These are phyloP conservation scores for Uloborus diversus DNA, from an alignment of 1,140 invertebrate species.

Conservation along the genomic window DNA sequence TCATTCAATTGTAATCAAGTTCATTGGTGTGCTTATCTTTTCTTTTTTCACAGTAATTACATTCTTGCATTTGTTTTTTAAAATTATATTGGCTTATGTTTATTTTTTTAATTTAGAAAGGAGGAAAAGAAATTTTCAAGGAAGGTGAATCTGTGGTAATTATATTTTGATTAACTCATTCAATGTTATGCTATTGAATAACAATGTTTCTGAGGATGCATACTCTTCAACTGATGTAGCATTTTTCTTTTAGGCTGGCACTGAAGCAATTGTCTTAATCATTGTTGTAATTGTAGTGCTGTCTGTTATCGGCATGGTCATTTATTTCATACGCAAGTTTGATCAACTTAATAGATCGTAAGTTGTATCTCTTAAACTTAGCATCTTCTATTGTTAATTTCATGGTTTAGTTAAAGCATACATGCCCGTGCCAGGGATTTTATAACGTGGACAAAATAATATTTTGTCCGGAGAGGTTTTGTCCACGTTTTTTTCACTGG, in stretches of 20 bases:
- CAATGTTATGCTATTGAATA: neutral
- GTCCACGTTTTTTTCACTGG: no score
- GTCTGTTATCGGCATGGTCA: constrained; percentile 40
- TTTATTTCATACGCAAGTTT: constrained; percentile 48
- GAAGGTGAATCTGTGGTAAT: neutral
- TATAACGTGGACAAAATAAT: neutral
- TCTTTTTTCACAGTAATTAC: no score
- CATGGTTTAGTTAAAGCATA: no score
- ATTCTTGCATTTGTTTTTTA: no score
- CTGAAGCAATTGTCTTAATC: constrained; percentile 34
- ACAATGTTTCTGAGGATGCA: neutral
- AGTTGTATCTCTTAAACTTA: neutral
- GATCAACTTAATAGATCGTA: constrained; percentile 44
- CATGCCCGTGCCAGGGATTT: no score
- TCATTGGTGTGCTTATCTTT: no score
- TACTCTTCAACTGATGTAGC: neutral
- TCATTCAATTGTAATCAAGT: no score
- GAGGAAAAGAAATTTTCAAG: neutral
- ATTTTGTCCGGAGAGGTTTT: no score
- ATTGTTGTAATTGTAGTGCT: constrained; percentile 42
- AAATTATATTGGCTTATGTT: neutral
- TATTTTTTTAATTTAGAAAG: neutral
- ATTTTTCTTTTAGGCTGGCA: constrained; percentile 15
- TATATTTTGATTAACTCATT: neutral
- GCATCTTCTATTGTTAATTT: neutral